Base-by-base conservation (phyloP, 2,888 invertebrate species). In the Phorcus lineatus region DNA sequence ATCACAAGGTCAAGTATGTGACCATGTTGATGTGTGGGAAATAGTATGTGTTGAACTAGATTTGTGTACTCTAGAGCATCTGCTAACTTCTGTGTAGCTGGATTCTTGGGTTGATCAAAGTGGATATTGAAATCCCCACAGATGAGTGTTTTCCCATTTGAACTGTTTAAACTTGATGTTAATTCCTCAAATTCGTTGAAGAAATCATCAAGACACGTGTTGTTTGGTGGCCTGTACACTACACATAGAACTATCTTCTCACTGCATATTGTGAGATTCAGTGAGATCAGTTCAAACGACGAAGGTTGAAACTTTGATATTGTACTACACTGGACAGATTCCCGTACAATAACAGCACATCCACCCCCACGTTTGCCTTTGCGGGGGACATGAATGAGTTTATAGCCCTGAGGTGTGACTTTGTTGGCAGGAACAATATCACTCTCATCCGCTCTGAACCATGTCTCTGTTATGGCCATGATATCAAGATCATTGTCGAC, bases 121-220 rank as follows among this genome's bases (percentile, higher is more conserved):
- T 67, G 31, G 11, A 67, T n/a, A 16, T 36, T 67, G 36, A 67
- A 67, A 67, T 31, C 36, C 13, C 67, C 67, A n/a, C 67, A 31
- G 31, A 67, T 67, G 13, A 31, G 67, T 17, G 22, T 13, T n/a
- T 67, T 67, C 17, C 67, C 67, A 67, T 28, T 31, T n/a, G 31
- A 7, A 17, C 28, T 67, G 67, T 67, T 24, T 31, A 67, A 31
- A n/a, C n/a, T 67, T n/a, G 22, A 22, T 28, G 67, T 67, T 28
- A 67, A n/a, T 28, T 67, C 67, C 31, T 67, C 31, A 31, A 67
- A 67, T 67, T 67, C 67, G 13, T 28, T 67, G 67, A 67, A 67
- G 67, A 67, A 67, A 28, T 22, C 31, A 67, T 31, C 67, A 7
- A 67, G 67, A 28, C 22, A 28, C 17, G 13, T 67, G 31, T 7